Evolutionary conservation across 2,113 vertebrate species (phyloP).

Genomic region (Oncorhynchus nerka): DNA sequence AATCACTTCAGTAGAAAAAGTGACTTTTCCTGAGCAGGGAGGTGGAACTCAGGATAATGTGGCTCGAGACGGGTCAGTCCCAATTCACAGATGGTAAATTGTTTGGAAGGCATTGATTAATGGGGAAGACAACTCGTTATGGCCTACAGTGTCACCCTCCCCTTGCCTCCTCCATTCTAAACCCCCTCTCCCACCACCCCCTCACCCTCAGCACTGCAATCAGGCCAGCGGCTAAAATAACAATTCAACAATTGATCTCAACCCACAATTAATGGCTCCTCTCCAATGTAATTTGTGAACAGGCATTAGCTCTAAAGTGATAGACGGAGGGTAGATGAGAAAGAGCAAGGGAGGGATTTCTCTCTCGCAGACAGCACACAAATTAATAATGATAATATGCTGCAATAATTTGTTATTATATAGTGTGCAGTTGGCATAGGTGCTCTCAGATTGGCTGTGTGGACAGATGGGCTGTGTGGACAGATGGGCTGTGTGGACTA

Average conservation of each 20-base stretch:
- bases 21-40: conserved; percentile 41
- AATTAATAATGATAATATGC: conserved; percentile 12
- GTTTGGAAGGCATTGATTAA: conserved; percentile 82
- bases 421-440: conserved; percentile 6
- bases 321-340: conserved; percentile 32
- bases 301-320: conserved; percentile 45
- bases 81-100: conserved; percentile 78
- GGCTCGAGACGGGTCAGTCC: conserved; percentile 69
- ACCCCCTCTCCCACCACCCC: conserved; percentile 7
- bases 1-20: conserved; percentile 70
- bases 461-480: background rate
- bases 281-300: conserved; percentile 57
- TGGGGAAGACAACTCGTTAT: conserved; percentile 75
- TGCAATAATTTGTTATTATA: conserved; percentile 9
- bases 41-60: conserved; percentile 49
- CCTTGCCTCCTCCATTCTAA: conserved; percentile 6
- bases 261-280: conserved; percentile 65
- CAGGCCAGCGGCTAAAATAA: conserved; percentile 67
- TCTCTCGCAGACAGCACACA: background rate
- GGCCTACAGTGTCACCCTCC: conserved; percentile 62
- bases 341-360: conserved; percentile 6
- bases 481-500: background rate
- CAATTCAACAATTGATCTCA: conserved; percentile 65
- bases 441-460: background rate
- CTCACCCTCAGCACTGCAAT: conserved; percentile 35